Evolutionary conservation across 2,888 invertebrate species (phyloP), one percentile per base, ranked within the genome.

Genomic region (Stenchaetothrips biformis): DNA sequence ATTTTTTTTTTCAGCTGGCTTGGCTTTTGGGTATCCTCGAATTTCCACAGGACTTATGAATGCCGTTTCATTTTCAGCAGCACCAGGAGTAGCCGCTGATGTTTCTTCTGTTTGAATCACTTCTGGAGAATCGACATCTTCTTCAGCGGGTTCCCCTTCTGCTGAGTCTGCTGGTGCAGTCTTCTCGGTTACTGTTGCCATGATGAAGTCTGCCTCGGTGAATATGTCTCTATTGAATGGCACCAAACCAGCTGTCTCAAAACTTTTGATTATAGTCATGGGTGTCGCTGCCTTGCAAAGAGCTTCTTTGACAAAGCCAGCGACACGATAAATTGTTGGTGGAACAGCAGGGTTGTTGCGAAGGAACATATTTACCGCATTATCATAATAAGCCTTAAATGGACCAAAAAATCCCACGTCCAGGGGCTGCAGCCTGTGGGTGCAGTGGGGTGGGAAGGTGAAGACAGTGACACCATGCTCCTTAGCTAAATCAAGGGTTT

Each of bases 371-470:
- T 82, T 80, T 18, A 80, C 49, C 7, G 81, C 82, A 82, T 82
- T 84, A 84, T 81, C 85, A 82, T 84, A 83, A 13, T 82, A 83
- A n/a, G 82, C 82, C 81, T 85, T 84, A 49, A 85, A 84, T 4
- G 84, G 84, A 13, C 83, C 84, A 81, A 83, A 85, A 21, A 85
- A 82, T 37, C 83, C 80, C 80, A 84, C 79, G 82, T 85, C 85
- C 78, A 86, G 83, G 11, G 86, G 87, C 81, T 87, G 87, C 62
- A 87, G 80, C 82, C 85, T 86, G 81, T 86, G 85, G 62, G 84
- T 85, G 80, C 85, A 86, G 83, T 87, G 86, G 47, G 86, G 85
- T 49, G 86, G 86, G 79, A 87, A 84, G n/a, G 86, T 86, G 37
- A 87, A 81, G 82, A 87, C 82, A 21, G 85, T 85, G 25, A 87